Percentiles rank a stretch among this genome's conserved stretches.
phyloP scores from a whole-genome alignment of 2,888 invertebrate species.

The Hydropsyche betteni region DNA sequence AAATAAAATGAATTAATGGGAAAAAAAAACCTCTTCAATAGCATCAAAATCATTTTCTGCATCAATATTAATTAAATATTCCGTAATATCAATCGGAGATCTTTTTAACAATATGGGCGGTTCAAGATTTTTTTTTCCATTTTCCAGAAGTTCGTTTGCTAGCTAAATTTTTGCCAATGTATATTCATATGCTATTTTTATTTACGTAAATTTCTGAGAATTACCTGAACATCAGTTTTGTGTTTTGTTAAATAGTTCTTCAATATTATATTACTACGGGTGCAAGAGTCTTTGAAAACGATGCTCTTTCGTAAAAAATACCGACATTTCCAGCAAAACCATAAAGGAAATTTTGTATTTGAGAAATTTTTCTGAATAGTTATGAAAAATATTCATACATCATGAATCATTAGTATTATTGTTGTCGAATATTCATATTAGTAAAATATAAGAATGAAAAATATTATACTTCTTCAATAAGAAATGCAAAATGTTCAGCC shows the following conservation, averaged over 20 bases:
- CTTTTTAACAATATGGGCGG: neutral
- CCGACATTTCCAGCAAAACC: conserved; percentile 45
- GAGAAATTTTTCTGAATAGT: neutral
- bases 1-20: neutral
- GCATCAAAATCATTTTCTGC: neutral
- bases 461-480: neutral
- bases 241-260: conserved; percentile 35
- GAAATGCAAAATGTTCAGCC: neutral
- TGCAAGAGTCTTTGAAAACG: conserved; percentile 38
- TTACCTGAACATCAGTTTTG: neutral
- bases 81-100: neutral
- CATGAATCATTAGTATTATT: neutral
- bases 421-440: neutral
- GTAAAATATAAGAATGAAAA: neutral
- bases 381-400: neutral
- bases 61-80: neutral
- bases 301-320: conserved; percentile 36
- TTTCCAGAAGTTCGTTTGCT: neutral
- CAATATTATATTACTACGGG: conserved; percentile 35
- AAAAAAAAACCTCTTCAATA: neutral
- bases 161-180: neutral
- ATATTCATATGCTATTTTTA: neutral
- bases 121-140: neutral
- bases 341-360: conserved; percentile 21
- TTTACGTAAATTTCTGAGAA: neutral